Percentiles rank a stretch among this genome's conserved stretches.
These are phyloP conservation scores for Oithona nana DNA, from an alignment of 2,888 invertebrate genomes.

Conservation along the genomic window DNA sequence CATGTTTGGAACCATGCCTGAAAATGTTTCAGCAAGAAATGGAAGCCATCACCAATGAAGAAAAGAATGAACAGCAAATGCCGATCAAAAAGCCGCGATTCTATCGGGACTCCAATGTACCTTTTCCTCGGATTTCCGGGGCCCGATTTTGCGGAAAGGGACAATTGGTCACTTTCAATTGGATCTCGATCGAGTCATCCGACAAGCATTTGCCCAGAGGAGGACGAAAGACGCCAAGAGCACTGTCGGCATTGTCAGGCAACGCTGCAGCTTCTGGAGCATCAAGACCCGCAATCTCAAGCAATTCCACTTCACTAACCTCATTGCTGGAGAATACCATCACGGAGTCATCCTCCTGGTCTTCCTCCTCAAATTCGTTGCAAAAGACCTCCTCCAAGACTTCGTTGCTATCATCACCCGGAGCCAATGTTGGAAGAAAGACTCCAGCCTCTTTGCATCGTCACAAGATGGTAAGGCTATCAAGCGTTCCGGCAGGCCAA, in stretches of 20 bases:
- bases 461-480: too few species aligned
- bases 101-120: slow-evolving; percentile 46
- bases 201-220: not conserved
- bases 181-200: too few species aligned
- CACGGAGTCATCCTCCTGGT: too few species aligned
- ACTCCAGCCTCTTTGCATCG: too few species aligned
- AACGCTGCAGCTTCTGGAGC: not conserved
- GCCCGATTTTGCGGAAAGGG: slow-evolving; percentile 77
- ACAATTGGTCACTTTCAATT: slow-evolving; percentile 17
- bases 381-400: too few species aligned
- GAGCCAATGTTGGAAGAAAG: too few species aligned
- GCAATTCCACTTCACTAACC: too few species aligned
- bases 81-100: slow-evolving; percentile 19
- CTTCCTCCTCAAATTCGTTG: too few species aligned
- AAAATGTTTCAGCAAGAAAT: slow-evolving; percentile 39
- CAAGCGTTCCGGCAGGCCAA: too few species aligned
- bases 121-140: slow-evolving; percentile 81
- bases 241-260: not conserved
- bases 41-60: slow-evolving; percentile 18
- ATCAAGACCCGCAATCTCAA: too few species aligned
- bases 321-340: too few species aligned
- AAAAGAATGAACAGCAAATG: not conserved
- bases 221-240: not conserved
- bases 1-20: slow-evolving; percentile 70
- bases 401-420: too few species aligned